Evolutionary conservation across 2,888 invertebrate species (phyloP), one percentile per base, ranked within the genome.

Genomic region (Cactoblastis cactorum): DNA sequence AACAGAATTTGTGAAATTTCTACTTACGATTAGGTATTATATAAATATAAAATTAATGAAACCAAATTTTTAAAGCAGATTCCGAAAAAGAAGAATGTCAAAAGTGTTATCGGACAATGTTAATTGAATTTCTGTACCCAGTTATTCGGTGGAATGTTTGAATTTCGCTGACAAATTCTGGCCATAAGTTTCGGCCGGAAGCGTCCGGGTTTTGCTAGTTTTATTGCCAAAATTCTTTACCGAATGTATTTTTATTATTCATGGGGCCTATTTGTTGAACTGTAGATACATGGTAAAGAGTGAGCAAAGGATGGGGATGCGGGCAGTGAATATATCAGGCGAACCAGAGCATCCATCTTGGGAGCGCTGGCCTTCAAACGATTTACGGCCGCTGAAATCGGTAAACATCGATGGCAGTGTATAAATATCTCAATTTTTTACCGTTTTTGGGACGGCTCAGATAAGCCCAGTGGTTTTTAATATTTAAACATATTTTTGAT

Each of bases 361-460:
- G 82, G 77, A 77, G 77, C 77, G 80, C 83, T 79, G 83, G 80
- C 84, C 86, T 83, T 85, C 83, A 83, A 83, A 81, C 83, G 88
- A 88, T 88, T 88, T 86, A 88, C 83, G 87, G 83, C 74, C 74
- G 69, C 71, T 73, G 74, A 69, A 63, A 63, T 68, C 74, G 71
- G 80, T 80, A 77, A 77, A 77, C 76, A 77, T 71, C 71, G 71
- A 65, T 66, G 71, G 67, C 65, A 67, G 70, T 57, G 61, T 58
- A 75, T 75, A 77, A 77, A 78, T 77, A 75, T 76, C 74, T 62
- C 64, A 61, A 74, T 71, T 62, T 75, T 64, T 67, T 28, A 12
- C 39, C 39, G 38, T 17, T 39, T n/a, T 12, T 22, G n/a, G 37
- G 14, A 47, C n/a, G 5, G 24, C 47, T 47, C 9, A n/a, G n/a